Evolutionary conservation across 1,140 invertebrate genomes (phyloP).

Genomic region (Aphidius ervi): DNA sequence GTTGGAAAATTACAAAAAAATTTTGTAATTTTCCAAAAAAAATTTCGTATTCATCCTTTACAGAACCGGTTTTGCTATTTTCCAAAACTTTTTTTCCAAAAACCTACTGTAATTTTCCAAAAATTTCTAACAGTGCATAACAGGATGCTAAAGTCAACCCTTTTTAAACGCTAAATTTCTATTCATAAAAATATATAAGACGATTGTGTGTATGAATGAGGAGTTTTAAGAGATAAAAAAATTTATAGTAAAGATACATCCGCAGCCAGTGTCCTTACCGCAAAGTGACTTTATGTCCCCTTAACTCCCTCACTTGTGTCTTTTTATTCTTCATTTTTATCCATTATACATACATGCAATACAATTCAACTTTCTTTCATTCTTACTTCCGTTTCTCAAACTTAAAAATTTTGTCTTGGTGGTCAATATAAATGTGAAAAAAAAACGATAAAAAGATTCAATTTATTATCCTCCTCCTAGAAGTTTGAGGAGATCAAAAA

Average conservation of each 20-base stretch:
- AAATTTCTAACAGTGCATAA: no score
- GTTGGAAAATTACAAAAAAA: no score
- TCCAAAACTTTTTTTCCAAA: no score
- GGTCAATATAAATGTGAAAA: neutral
- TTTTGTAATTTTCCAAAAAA: no score
- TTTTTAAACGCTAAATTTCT: slow-evolving; percentile 6
- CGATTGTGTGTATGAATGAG: no score
- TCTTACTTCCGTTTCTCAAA: no score
- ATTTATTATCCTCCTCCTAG: neutral
- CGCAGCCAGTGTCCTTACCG: slow-evolving; percentile 3
- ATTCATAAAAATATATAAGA: neutral
- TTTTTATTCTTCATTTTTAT: neutral
- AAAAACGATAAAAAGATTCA: neutral
- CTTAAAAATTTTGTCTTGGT: neutral
- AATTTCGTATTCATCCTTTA: no score
- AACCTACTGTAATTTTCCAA: no score
- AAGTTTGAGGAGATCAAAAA: no score
- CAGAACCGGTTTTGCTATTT: no score
- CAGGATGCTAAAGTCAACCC: slow-evolving; percentile 10
- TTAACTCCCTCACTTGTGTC: neutral
- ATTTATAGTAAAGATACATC: slow-evolving; percentile 1
- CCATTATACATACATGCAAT: neutral
- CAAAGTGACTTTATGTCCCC: slow-evolving; percentile 11
- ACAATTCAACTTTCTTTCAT: neutral
- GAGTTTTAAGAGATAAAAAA: no score